phyloP scores from a whole-genome alignment of 1,140 invertebrate species.

The Camponotus vicinus region DNA sequence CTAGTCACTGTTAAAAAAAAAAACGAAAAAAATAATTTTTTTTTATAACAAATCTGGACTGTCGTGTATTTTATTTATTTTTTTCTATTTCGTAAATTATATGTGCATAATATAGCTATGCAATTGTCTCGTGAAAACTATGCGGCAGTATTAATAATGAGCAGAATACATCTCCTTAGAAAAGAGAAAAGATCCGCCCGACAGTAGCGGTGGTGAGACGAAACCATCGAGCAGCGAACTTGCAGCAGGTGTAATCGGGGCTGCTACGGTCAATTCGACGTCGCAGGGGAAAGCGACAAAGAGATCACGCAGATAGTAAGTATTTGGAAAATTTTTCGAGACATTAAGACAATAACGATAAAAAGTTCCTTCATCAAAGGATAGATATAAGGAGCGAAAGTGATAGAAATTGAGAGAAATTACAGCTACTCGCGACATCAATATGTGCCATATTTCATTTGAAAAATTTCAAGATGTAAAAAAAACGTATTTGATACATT shows the following conservation, averaged over 20 bases:
- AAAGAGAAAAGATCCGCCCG: constrained; percentile 95
- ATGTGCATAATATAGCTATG: neutral
- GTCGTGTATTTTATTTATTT: neutral
- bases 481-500: neutral
- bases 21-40: too few relatives aligned
- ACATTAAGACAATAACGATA: neutral
- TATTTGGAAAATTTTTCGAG: constrained; percentile 76
- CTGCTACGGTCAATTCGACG: constrained; percentile 87
- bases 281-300: constrained; percentile 89
- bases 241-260: constrained; percentile 84
- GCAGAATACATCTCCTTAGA: constrained; percentile 88
- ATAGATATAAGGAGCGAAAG: neutral
- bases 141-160: constrained; percentile 78
- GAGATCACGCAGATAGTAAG: constrained; percentile 93
- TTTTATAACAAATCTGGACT: neutral
- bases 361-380: neutral
- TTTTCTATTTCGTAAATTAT: constrained; percentile 16
- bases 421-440: neutral
- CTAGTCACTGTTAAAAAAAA: neutral
- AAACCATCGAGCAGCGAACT: constrained; percentile 90
- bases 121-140: neutral
- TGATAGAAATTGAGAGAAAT: neutral
- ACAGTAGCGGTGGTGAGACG: constrained; percentile 89
- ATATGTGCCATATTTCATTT: neutral
- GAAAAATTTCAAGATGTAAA: neutral